Evolutionary conservation across 2,113 vertebrate species (phyloP), one percentile per base, ranked within the genome.

Genomic region (Tilapia sparmanii): DNA sequence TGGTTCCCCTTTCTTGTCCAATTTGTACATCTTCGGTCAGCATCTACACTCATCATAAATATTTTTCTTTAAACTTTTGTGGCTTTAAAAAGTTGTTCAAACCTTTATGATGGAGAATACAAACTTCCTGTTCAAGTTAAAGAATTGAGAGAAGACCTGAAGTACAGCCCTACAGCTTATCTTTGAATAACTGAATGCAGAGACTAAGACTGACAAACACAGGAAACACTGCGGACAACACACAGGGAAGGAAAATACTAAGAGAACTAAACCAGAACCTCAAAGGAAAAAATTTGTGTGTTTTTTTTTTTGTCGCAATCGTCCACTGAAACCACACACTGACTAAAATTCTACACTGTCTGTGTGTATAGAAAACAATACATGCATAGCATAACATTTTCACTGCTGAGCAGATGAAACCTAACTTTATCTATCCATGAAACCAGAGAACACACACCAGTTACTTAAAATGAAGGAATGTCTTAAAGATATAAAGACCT

Each of bases 271-370:
- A 12, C 53, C 53, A 0, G n/a, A 4, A 24, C 10, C 53, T 24
- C 53, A 54, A 54, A 2, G 6, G 53, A 7, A 54, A 54, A 53
- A 24, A 24, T 0, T 12, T 54, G n/a, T 53, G 0, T 53, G 50
- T 0, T 4, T 22, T 22, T 29, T 29, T 29, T 0, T 54, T 54
- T 54, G 53, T 54, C 6, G 4, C 4, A 54, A 54, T 54, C 2
- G 0, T 54, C 53, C n/a, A 54, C 2, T 54, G 10, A 54, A 54
- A 54, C 53, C 53, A 54, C 1, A 12, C 53, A 0, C n/a, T 54
- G 6, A 54, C 53, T 54, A 54, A 12, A 54, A 24, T 22, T 54
- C 1, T 24, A 54, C n/a, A 54, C n/a, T 55, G 53, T 24, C 6
- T 55, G 11, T 3, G 11, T 55, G 53, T 55, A 7, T 55, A 24